Evolutionary conservation across 2,888 invertebrate species (phyloP), one percentile per base, ranked within the genome.

Genomic region (Linnaemya tessellans): DNA sequence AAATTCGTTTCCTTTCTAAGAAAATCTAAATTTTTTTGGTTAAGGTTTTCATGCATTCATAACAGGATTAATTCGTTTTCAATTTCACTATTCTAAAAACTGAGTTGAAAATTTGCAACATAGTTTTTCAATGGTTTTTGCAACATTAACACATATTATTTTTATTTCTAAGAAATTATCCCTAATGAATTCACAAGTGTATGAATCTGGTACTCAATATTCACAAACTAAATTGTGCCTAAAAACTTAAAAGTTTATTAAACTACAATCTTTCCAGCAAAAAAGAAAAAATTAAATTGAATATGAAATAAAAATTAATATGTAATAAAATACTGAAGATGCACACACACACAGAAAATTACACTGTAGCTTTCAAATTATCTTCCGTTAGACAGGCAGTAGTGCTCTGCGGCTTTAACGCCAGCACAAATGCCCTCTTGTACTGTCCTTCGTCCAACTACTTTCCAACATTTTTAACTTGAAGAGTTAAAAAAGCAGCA

Each of bases 151-250:
- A n/a, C n/a, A n/a, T n/a, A 43, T 11, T 43, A 43, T 43, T 10
- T 43, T 9, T 20, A 22, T 56, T 70, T 56, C 18, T n/a, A 11
- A 11, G 25, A 70, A 70, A 56, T 11, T 56, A 70, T 41, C n/a
- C 43, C 43, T 70, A 70, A 70, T 56, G 56, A 56, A 70, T 41
- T 56, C 43, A 56, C 22, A 41, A n/a, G n/a, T 25, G 56, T 41
- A 56, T 43, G n/a, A 70, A 11, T n/a, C 18, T 41, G 41, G 5
- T 49, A 18, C 49, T 4, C 15, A 9, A 13, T 43, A 9, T 13
- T 3, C 18, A n/a, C 3, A 49, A 49, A 49, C 1, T 10, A 43
- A 43, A 3, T 43, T 10, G 8, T 43, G 43, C 43, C 11, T 10
- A n/a, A n/a, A n/a, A n/a, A n/a, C n/a, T n/a, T n/a, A n/a, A n/a